Evolutionary conservation across 1,140 invertebrate genomes (phyloP).

Genomic region (Megalonaias nervosa): DNA sequence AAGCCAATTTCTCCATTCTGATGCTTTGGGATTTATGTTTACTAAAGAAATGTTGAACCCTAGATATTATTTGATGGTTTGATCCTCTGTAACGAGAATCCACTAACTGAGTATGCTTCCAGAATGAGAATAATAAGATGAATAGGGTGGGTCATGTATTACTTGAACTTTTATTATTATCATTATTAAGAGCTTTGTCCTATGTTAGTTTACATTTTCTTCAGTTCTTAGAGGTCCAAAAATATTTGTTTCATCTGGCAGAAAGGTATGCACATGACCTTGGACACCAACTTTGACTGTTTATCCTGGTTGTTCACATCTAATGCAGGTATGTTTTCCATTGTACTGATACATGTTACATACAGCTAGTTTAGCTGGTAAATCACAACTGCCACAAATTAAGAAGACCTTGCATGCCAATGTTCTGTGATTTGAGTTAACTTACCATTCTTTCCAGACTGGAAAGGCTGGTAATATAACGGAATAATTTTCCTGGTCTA

Average conservation of each 20-base stretch:
- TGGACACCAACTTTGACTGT: neutral
- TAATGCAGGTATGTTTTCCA: constrained; percentile 16
- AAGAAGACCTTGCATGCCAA: neutral
- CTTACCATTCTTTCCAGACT: constrained; percentile 12
- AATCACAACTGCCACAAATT: constrained; percentile 25
- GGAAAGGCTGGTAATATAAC: constrained; percentile 23
- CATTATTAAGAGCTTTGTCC: neutral
- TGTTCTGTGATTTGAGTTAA: neutral
- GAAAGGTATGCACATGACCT: neutral
- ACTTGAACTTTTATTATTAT: neutral
- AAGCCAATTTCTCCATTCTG: constrained; percentile 25
- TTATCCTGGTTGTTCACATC: neutral
- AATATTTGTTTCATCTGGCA: neutral
- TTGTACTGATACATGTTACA: constrained; percentile 17
- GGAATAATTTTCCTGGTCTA: constrained; percentile 24
- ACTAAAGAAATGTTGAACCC: constrained; percentile 23
- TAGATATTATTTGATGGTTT: constrained; percentile 30
- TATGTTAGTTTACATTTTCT: neutral
- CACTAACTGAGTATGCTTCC: neutral
- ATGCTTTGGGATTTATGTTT: constrained; percentile 37
- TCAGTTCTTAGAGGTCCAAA: neutral
- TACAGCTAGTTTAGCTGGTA: constrained; percentile 16
- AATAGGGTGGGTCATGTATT: neutral
- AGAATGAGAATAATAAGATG: neutral
- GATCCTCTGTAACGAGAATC: constrained; percentile 4